These are phyloP conservation scores for Pipistrellus nathusii DNA, from an alignment of 2,797 vertebrate species.

Conservation along the genomic window DNA sequence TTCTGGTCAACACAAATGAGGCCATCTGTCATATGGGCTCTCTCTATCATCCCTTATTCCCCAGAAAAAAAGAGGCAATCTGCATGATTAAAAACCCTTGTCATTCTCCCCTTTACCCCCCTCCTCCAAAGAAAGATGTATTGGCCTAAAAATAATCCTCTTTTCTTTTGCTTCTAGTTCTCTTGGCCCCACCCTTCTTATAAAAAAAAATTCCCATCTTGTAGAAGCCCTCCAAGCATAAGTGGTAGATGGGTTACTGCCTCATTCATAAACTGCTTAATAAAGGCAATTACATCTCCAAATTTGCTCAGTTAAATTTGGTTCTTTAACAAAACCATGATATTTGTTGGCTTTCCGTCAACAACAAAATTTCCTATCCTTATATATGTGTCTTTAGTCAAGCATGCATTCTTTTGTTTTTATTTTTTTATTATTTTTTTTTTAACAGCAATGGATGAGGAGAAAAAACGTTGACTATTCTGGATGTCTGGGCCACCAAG, in stretches of 20 bases:
- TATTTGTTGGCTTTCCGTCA: constrained; percentile 66
- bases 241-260: not conserved
- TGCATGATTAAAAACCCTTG: not conserved
- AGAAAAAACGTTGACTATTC: constrained; percentile 49
- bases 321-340: not conserved
- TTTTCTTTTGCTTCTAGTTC: not conserved
- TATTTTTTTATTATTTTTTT: too few relatives aligned
- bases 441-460: not conserved
- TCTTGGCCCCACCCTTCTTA: not conserved
- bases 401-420: not conserved
- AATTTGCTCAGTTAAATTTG: not conserved
- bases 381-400: not conserved
- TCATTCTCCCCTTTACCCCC: too few relatives aligned
- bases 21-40: not conserved
- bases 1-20: not conserved
- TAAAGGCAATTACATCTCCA: not conserved
- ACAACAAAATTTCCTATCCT: constrained; percentile 2
- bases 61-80: not conserved
- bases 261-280: not conserved
- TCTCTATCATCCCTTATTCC: not conserved
- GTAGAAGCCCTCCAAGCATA: not conserved
- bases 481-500: not conserved
- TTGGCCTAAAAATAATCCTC: not conserved
- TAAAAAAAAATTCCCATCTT: not conserved
- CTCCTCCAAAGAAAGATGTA: not conserved